Percentiles rank a stretch among this genome's conserved stretches.
phyloP scores from a whole-genome alignment of 2,888 invertebrate species.

The Papilio elwesi region DNA sequence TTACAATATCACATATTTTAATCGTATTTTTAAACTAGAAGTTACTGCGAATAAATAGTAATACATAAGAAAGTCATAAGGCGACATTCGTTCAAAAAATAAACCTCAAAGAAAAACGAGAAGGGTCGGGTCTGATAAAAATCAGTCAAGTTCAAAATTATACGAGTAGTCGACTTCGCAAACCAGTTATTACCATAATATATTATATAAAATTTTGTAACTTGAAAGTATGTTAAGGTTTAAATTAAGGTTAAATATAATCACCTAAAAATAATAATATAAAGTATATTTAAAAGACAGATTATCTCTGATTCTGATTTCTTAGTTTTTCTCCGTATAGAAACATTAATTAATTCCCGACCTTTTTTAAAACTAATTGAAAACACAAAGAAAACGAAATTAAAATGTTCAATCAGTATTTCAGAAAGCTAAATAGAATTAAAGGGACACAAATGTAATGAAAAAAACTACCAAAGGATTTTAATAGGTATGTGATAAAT shows the following conservation, averaged over 20 bases:
- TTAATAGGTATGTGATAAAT: no score
- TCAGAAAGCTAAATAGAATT: no score
- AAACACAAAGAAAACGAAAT: no score
- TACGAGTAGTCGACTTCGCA: neutral
- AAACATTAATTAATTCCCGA: no score
- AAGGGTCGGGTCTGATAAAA: conserved; percentile 10
- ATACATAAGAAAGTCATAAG: neutral
- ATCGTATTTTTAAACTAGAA: no score
- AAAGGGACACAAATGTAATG: no score
- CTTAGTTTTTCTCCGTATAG: no score
- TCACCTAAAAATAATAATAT: neutral
- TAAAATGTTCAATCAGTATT: no score
- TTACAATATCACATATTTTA: no score
- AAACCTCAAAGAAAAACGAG: conserved; percentile 3
- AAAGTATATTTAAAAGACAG: neutral
- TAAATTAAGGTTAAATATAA: neutral
- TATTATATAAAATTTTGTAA: neutral
- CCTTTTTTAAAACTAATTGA: no score
- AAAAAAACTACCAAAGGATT: no score
- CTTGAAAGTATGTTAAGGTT: conserved; percentile 12
- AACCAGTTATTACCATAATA: conserved; percentile 11
- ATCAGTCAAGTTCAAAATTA: conserved; percentile 12
- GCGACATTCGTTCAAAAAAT: neutral
- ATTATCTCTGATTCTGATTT: neutral
- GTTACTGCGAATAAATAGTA: neutral